Evolutionary conservation across 1,140 invertebrate genomes (phyloP).

Genomic region (Polypedilum pembai): DNA sequence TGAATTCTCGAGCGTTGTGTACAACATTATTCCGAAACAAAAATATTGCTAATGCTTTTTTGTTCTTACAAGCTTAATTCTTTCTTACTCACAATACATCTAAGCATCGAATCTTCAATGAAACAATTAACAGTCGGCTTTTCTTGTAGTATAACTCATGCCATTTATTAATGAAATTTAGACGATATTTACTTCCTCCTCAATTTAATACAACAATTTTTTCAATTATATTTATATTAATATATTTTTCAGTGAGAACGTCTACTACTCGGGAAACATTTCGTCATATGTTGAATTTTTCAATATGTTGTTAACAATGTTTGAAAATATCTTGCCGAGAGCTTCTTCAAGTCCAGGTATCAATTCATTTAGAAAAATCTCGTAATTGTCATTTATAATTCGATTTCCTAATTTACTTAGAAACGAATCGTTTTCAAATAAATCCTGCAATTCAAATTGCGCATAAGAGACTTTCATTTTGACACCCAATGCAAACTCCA

Average conservation of each 20-base stretch:
- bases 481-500: constrained; percentile 52
- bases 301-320: constrained; percentile 53
- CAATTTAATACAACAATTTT: too few relatives aligned
- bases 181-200: too few relatives aligned
- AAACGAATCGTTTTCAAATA: constrained; percentile 50
- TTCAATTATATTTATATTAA: too few relatives aligned
- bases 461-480: constrained; percentile 48
- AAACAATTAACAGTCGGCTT: too few relatives aligned
- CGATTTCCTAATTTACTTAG: constrained; percentile 47
- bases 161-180: too few relatives aligned
- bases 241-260: too few relatives aligned
- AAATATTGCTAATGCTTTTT: not conserved
- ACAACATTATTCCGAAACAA: not conserved
- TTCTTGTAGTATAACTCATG: too few relatives aligned
- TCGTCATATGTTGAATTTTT: constrained; percentile 45
- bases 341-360: constrained; percentile 51
- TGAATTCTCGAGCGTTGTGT: constrained; percentile 9
- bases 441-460: constrained; percentile 50
- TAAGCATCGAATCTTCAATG: too few relatives aligned
- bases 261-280: constrained; percentile 38
- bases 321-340: constrained; percentile 51
- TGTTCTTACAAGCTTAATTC: not conserved
- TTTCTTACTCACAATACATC: too few relatives aligned
- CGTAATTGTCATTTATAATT: constrained; percentile 48
- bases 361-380: constrained; percentile 52